phyloP scores from a whole-genome alignment of 2,888 invertebrate species.

The Macaria liturata region DNA sequence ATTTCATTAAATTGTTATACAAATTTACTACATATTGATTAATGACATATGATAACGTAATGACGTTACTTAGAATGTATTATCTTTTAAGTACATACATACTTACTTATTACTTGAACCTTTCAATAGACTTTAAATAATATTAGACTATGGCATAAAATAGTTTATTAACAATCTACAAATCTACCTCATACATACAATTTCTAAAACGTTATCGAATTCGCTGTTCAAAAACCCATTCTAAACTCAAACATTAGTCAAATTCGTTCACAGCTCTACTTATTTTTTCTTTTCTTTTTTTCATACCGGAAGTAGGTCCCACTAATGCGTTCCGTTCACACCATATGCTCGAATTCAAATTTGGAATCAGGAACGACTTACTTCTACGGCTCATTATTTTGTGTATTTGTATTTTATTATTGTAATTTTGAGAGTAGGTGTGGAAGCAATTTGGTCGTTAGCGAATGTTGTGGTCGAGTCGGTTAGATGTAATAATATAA shows the following conservation, averaged over 20 bases:
- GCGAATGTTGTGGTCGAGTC: constrained; percentile 50
- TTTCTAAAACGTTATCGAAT: too few species aligned
- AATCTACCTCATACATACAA: too few species aligned
- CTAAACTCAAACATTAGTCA: constrained; percentile 9
- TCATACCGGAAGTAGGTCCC: constrained; percentile 56
- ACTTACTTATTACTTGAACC: too few species aligned
- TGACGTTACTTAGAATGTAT: too few species aligned
- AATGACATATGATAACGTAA: too few species aligned
- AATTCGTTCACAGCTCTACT: constrained; percentile 16
- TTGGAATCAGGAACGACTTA: constrained; percentile 40
- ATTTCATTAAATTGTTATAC: background rate
- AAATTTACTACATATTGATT: too few species aligned
- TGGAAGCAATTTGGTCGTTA: constrained; percentile 62
- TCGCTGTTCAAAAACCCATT: background rate
- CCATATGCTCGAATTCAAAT: constrained; percentile 58
- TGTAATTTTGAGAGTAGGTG: constrained; percentile 65
- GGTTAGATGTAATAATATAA: background rate
- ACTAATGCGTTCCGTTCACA: constrained; percentile 67
- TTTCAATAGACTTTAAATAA: too few species aligned
- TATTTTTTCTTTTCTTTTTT: constrained; percentile 32
- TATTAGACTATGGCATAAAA: too few species aligned
- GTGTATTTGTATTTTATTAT: constrained; percentile 48
- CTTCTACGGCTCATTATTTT: constrained; percentile 46
- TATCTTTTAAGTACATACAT: too few species aligned
- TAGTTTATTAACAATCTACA: too few species aligned